Conservation (phyloP, 2,797 vertebrate genomes). For the Onychomys leucogaster region DNA sequence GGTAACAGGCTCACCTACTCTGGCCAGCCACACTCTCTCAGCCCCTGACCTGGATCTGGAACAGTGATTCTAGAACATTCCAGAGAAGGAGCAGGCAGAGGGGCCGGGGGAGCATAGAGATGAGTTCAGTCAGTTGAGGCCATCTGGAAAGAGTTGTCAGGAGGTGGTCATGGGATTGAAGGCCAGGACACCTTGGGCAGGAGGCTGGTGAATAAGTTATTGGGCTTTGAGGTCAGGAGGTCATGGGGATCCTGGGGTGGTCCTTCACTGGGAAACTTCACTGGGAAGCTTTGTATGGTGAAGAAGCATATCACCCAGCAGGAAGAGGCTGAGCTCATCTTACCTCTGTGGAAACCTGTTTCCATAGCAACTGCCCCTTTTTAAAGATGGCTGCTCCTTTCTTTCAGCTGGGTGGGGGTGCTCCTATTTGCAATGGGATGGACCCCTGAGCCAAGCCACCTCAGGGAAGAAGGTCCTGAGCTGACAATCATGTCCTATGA, state of each 20-base stretch:
- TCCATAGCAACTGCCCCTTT: conserved; percentile 18
- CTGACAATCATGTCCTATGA: not conserved
- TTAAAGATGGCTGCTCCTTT: accelerated
- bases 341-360: not conserved
- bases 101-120: not conserved
- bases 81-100: not conserved
- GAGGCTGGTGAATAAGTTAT: no score
- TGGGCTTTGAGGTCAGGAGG: not conserved
- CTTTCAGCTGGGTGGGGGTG: not conserved
- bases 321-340: not conserved
- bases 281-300: not conserved
- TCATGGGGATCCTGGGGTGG: not conserved
- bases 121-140: not conserved
- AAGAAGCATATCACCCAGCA: accelerated
- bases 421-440: accelerated
- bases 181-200: not conserved
- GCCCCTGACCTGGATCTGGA: not conserved
- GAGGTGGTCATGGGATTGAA: not conserved
- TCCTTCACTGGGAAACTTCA: not conserved
- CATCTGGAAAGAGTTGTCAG: not conserved
- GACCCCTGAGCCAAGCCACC: not conserved
- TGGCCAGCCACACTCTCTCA: not conserved
- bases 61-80: not conserved
- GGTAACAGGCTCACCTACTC: no score
- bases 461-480: not conserved